phyloP scores from a whole-genome alignment of 2,797 vertebrate species.

The Chloroceryle inda region DNA sequence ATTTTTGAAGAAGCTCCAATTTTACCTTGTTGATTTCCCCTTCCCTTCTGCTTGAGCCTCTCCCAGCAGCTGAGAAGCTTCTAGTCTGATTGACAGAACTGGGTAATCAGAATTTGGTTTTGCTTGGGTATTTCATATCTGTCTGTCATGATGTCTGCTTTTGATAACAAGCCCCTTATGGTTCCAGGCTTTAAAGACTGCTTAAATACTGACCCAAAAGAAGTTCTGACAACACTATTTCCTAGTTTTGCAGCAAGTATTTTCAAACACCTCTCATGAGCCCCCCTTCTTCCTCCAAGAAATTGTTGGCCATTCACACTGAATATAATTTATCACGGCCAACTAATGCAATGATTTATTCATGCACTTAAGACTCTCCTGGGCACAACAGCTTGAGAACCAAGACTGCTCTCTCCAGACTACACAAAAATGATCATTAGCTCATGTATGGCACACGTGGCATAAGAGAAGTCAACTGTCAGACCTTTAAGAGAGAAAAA shows the following conservation, averaged over 20 bases:
- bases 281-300: background rate
- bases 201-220: background rate
- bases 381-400: conserved; percentile 19
- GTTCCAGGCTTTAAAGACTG: background rate
- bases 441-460: background rate
- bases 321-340: background rate
- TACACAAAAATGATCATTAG: conserved; percentile 30
- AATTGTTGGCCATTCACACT: background rate
- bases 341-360: conserved; percentile 37
- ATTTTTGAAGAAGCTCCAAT: background rate
- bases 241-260: background rate
- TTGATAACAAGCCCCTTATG: background rate
- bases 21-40: background rate
- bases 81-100: background rate
- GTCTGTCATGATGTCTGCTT: background rate
- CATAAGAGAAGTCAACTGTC: conserved; percentile 9
- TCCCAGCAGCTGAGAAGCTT: background rate
- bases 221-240: background rate
- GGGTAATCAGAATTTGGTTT: background rate
- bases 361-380: background rate
- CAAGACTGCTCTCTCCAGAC: background rate
- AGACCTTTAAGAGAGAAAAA: background rate
- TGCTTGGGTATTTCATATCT: background rate
- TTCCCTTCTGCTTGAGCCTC: background rate
- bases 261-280: background rate